Percentiles rank a stretch among this genome's conserved stretches.
Evolutionary conservation across 2,888 invertebrate genomes (phyloP).

Genomic region (Perdita meconis): DNA sequence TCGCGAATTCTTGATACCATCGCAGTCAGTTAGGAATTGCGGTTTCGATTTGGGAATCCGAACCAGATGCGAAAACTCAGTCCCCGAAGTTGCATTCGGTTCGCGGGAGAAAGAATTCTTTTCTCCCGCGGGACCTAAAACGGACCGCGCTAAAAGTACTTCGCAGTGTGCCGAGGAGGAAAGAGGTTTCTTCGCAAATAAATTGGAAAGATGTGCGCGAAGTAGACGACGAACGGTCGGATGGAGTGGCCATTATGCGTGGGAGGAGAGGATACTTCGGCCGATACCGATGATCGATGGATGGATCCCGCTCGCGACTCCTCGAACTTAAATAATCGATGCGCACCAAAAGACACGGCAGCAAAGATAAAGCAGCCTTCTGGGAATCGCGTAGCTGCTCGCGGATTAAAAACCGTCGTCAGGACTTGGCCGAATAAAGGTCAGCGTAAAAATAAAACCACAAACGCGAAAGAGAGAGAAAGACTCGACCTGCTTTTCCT

Average conservation of each 20-base stretch:
- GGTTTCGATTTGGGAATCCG: no score
- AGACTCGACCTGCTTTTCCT: constrained; percentile 18
- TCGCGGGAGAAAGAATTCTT: not conserved
- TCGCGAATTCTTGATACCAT: no score
- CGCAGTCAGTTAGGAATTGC: no score
- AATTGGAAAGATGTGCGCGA: constrained; percentile 10
- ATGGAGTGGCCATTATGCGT: constrained; percentile 13
- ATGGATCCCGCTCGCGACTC: constrained; percentile 34
- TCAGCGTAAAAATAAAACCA: constrained; percentile 39
- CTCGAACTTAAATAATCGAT: constrained; percentile 49
- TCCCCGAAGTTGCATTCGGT: not conserved
- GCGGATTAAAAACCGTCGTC: constrained; percentile 41
- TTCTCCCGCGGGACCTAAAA: not conserved
- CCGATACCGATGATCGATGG: constrained; percentile 37
- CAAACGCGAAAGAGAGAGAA: constrained; percentile 21
- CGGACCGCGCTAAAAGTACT: not conserved
- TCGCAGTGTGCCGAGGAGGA: not conserved
- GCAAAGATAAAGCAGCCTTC: constrained; percentile 28
- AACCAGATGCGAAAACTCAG: no score
- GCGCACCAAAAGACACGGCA: not conserved
- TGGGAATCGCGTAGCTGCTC: constrained; percentile 20
- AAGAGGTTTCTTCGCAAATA: constrained; percentile 5
- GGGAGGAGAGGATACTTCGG: constrained; percentile 7
- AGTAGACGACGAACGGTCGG: not conserved
- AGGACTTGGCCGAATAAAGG: constrained; percentile 27